Conservation (phyloP, 2,797 vertebrate genomes). For the Coregonus suidteri region DNA sequence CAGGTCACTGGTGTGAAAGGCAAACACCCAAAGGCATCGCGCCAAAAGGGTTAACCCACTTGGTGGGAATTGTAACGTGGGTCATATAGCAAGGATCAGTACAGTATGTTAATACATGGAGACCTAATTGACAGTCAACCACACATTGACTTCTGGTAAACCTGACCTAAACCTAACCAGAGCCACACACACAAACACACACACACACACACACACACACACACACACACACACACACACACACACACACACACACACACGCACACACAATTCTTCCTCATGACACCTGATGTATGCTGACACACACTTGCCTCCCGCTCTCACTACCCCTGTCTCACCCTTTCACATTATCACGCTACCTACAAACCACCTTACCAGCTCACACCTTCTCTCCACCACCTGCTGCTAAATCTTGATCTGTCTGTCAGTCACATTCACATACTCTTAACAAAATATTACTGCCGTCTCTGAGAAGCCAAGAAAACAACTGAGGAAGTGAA, state of each 20-base stretch:
- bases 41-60: too few species aligned
- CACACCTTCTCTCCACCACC: neutral
- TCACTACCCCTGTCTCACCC: neutral
- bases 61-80: too few species aligned
- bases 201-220: neutral
- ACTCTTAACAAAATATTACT: neutral
- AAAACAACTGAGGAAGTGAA: neutral
- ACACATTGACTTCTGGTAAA: neutral
- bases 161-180: constrained; percentile 11
- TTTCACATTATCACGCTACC: neutral
- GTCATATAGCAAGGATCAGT: too few species aligned
- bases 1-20: too few species aligned
- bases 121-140: neutral
- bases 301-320: neutral
- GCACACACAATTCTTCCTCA: neutral
- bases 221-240: neutral
- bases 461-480: neutral
- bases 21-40: too few species aligned
- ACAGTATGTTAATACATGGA: neutral
- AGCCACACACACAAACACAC: neutral
- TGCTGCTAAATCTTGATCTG: neutral
- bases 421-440: neutral
- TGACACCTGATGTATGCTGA: neutral
- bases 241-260: neutral
- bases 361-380: neutral